phyloP scores from a whole-genome alignment of 2,797 vertebrate genomes.

The Hylomyscus alleni region DNA sequence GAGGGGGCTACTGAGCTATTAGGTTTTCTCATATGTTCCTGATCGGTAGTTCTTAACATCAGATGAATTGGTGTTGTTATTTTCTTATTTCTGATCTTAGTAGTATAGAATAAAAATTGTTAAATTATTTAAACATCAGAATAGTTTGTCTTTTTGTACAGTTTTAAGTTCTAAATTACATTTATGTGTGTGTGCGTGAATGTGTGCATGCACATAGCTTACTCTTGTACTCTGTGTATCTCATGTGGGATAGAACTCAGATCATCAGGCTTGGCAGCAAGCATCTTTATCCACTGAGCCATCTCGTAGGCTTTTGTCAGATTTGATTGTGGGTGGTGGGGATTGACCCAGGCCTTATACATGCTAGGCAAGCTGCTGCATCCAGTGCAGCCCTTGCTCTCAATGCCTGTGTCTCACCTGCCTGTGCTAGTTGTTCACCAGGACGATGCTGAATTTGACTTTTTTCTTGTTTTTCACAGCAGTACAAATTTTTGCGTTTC shows the following conservation, averaged over 20 bases:
- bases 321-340: neutral
- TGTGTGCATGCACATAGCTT: neutral
- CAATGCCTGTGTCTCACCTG: neutral
- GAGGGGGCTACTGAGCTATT: neutral
- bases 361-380: neutral
- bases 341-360: neutral
- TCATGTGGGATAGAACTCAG: neutral
- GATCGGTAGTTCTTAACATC: neutral
- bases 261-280: neutral
- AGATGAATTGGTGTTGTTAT: constrained; percentile 22
- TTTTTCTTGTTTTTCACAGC: constrained; percentile 88
- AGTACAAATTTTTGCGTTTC: constrained; percentile 97
- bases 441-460: constrained; percentile 39
- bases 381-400: neutral
- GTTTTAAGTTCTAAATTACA: neutral
- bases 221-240: neutral
- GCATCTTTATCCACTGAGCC: neutral
- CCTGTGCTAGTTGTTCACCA: neutral
- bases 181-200: too few relatives aligned
- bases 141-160: constrained; percentile 39
- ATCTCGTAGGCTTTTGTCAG: neutral
- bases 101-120: neutral
- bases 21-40: neutral
- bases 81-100: constrained; percentile 63
- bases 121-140: constrained; percentile 60